phyloP scores from a whole-genome alignment of 2,888 invertebrate species.

The Cetonia aurata region DNA sequence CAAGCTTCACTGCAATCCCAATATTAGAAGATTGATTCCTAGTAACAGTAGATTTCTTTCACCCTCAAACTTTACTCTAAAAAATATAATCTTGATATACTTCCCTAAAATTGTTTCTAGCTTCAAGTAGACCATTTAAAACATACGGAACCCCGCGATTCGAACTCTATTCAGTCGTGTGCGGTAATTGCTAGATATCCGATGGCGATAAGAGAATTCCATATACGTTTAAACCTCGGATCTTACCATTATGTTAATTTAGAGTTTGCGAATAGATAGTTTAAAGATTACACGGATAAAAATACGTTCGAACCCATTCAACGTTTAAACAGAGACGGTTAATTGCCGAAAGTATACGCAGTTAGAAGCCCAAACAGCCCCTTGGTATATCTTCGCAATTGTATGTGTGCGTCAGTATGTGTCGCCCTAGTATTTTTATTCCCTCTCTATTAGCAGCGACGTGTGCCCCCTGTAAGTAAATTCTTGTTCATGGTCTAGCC shows the following conservation, averaged over 20 bases:
- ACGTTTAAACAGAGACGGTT: constrained; percentile 1
- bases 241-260: constrained; percentile 1
- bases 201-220: constrained; percentile 6
- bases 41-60: neutral
- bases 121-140: neutral
- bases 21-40: neutral
- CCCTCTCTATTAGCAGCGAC: constrained; percentile 24
- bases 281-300: too few species aligned
- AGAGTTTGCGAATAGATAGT: neutral
- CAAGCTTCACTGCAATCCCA: too few species aligned
- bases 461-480: constrained; percentile 25
- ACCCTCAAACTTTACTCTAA: constrained; percentile 1
- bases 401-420: neutral
- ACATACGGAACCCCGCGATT: constrained; percentile 2
- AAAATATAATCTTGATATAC: neutral
- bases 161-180: constrained; percentile 3
- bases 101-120: constrained; percentile 17
- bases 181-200: constrained; percentile 16
- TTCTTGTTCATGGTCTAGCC: neutral
- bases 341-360: constrained; percentile 19
- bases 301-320: neutral
- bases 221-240: neutral
- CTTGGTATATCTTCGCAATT: neutral
- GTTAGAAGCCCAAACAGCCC: constrained; percentile 7
- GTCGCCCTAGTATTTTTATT: constrained; percentile 29